Evolutionary conservation across 35 echinoderm and acorn worm species (phyloP), one percentile per base, ranked within the genome.

Genomic region (Hemicentrotus pulcherrimus): DNA sequence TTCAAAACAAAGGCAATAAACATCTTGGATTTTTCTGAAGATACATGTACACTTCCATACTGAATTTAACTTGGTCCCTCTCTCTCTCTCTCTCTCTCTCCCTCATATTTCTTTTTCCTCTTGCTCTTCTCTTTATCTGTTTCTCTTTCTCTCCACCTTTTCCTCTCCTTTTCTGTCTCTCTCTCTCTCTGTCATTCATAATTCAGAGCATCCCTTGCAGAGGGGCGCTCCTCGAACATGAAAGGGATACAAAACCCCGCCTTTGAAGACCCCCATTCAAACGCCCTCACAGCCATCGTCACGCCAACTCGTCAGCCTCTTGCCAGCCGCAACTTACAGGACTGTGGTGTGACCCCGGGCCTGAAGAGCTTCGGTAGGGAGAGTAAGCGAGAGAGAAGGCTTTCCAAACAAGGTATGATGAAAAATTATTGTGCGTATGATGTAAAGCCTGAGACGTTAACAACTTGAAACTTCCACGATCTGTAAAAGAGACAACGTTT

Each of bases 161-260:
- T 13, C 10, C 10, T 55, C 50, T 55, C 50, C 12, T 13, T 55
- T 15, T 9, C 48, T 50, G 8, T 50, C 48, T 8, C 48, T 13
- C 12, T 50, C n/a, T n/a, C 18, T 70, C 18, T 70, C 24, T 70
- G 16, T 24, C 61, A 70, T 70, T 50, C 12, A 50, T 50, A 8
- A 50, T 55, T 8, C 48, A 93, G 91, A 58, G 48, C 46, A 31
- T 93, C 91, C 35, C 48, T 93, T 28, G 91, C 91, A 48, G 91
- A 93, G 28, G 91, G 91, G 30, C 91, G 91, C 0, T 31, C 46
- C 46, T 46, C 32, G 10, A 93, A 47, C 46, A 19, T 93, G n/a
- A 47, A 93, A 31, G 48, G 91, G 48, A 93, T 93, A 10, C 91
- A 93, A 46, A 93, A 93, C 91, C 91, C 91, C 4, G 91, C 91